phyloP scores from a whole-genome alignment of 2,797 vertebrate genomes.

The Cygnus olor region DNA sequence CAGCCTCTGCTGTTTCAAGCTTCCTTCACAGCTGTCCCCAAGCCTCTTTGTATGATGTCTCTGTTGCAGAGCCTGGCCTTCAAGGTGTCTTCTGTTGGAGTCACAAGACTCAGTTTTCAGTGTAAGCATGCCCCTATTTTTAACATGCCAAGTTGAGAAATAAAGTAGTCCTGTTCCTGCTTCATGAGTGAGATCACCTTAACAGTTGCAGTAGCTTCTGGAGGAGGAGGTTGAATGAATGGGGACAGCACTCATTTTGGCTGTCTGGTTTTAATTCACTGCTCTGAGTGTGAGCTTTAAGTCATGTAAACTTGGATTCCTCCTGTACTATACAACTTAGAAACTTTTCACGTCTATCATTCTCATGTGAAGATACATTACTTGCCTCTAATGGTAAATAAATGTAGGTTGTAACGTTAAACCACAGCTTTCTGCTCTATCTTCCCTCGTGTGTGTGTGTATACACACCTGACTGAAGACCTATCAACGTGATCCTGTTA shows the following conservation, averaged over 20 bases:
- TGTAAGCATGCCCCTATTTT: neutral
- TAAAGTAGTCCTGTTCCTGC: neutral
- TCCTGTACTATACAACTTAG: neutral
- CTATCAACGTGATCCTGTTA: neutral
- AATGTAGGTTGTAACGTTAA: neutral
- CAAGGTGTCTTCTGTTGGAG: neutral
- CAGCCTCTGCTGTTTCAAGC: neutral
- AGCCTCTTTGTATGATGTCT: neutral
- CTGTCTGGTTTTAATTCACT: neutral
- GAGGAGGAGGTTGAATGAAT: neutral
- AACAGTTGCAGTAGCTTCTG: neutral
- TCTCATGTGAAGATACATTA: neutral
- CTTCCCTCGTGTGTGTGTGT: neutral
- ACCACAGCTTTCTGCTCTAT: neutral
- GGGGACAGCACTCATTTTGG: neutral
- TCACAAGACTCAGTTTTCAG: neutral
- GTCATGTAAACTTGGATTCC: neutral
- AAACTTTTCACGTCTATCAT: neutral
- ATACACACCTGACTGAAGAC: neutral
- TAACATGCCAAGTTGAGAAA: neutral
- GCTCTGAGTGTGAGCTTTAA: neutral
- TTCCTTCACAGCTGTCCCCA: conserved; percentile 16
- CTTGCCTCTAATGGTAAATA: neutral
- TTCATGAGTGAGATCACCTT: neutral
- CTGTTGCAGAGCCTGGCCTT: neutral